phyloP scores from a whole-genome alignment of 2,888 invertebrate genomes.

The Metallyticus violacea region DNA sequence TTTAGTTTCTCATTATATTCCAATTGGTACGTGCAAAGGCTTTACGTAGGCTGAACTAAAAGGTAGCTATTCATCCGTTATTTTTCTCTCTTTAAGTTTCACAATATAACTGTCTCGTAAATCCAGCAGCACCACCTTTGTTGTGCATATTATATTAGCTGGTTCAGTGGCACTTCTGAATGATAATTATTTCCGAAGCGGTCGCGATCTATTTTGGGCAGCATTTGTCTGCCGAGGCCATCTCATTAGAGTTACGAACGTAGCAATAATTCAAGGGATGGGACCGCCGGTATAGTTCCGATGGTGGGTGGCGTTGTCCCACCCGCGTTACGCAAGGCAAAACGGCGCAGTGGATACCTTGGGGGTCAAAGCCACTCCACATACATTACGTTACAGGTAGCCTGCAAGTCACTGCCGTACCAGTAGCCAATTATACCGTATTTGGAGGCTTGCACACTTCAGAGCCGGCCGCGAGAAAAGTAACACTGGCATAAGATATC shows the following conservation, averaged over 20 bases:
- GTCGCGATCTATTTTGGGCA: not conserved
- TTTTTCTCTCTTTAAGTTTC: not conserved
- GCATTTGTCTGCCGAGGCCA: not conserved
- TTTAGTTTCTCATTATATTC: not conserved
- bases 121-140: not conserved
- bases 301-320: not conserved
- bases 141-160: too few relatives aligned
- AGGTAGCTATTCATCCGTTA: not conserved
- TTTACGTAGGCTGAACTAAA: not conserved
- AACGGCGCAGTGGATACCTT: not conserved
- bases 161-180: too few relatives aligned
- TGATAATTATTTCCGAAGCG: not conserved
- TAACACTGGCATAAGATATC: not conserved
- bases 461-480: not conserved
- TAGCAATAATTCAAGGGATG: not conserved
- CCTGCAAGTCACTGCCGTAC: not conserved
- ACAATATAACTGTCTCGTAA: not conserved
- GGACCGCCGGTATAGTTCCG: not conserved
- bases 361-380: not conserved
- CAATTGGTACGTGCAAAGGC: not conserved
- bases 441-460: not conserved
- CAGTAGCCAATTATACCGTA: slow-evolving; percentile 1
- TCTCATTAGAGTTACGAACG: not conserved
- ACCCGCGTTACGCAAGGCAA: not conserved
- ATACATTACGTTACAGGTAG: not conserved